Conservation (phyloP, 2,888 invertebrate species). For the Stenurella melanura region DNA sequence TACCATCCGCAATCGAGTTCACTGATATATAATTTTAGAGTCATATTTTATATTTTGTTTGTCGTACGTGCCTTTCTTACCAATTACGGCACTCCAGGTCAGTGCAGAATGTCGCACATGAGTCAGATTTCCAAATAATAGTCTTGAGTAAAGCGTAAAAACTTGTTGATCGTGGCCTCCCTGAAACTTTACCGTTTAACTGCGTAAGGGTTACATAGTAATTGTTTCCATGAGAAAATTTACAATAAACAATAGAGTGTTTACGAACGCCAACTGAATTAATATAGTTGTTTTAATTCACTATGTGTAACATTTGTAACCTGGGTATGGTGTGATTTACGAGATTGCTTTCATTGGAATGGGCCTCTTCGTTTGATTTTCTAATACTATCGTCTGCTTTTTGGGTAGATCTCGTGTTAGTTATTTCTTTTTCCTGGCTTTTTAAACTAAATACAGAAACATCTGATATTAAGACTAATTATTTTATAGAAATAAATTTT, state of each 20-base stretch:
- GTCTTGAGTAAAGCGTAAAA: conserved; percentile 20
- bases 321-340: not conserved
- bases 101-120: conserved; percentile 14
- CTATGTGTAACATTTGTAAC: not conserved
- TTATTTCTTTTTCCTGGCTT: too few relatives aligned
- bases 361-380: not conserved
- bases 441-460: too few relatives aligned
- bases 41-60: conserved; percentile 12
- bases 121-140: conserved; percentile 21
- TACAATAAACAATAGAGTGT: conserved; percentile 22
- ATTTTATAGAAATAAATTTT: too few relatives aligned
- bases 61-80: conserved; percentile 9
- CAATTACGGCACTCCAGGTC: conserved; percentile 6
- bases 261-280: not conserved
- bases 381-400: not conserved
- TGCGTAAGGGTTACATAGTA: conserved; percentile 7
- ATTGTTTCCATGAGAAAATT: conserved; percentile 19
- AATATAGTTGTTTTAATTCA: not conserved
- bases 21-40: conserved; percentile 10
- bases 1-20: conserved; percentile 5
- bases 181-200: not conserved
- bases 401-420: too few relatives aligned
- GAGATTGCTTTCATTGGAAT: not conserved
- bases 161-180: conserved; percentile 22
- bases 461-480: too few relatives aligned